Evolutionary conservation across 1,140 invertebrate genomes (phyloP).

Genomic region (Eriocheir sinensis): DNA sequence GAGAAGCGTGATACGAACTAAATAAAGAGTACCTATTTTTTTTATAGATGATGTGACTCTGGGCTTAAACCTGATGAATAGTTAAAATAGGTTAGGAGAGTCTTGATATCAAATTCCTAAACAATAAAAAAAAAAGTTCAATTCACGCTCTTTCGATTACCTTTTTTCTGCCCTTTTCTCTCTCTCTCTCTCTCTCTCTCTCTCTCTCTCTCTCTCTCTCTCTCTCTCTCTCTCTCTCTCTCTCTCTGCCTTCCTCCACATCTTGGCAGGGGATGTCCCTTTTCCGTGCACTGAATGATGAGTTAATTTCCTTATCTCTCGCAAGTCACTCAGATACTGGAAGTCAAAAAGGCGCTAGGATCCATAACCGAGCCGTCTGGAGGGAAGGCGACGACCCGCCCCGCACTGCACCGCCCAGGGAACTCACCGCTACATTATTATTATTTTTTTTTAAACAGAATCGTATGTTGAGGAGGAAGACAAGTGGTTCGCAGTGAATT

Average conservation of each 20-base stretch:
- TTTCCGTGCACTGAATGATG: constrained; percentile 13
- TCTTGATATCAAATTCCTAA: no score
- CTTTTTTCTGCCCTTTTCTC: not conserved
- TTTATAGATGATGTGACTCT: no score
- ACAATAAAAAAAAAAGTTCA: no score
- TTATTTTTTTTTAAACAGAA: not conserved
- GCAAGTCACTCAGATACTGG: constrained; percentile 13
- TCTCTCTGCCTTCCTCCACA: not conserved
- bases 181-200: not conserved
- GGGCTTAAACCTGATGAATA: no score
- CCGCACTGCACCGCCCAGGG: not conserved
- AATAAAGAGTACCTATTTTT: no score
- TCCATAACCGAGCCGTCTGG: not conserved
- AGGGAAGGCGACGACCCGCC: not conserved
- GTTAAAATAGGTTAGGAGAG: no score
- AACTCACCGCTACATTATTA: not conserved
- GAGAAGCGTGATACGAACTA: no score
- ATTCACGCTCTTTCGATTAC: not conserved
- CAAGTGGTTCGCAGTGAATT: constrained; percentile 9
- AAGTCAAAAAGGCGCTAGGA: constrained; percentile 21
- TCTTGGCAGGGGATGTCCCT: constrained; percentile 11
- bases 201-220: not conserved
- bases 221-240: not conserved
- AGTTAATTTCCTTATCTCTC: constrained; percentile 17
- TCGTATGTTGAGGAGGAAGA: constrained; percentile 23